A percentile compares a stretch with the other conserved stretches of the same genome.
Evolutionary conservation across 2,797 vertebrate genomes (phyloP).

Genomic region (Silurus aristotelis): DNA sequence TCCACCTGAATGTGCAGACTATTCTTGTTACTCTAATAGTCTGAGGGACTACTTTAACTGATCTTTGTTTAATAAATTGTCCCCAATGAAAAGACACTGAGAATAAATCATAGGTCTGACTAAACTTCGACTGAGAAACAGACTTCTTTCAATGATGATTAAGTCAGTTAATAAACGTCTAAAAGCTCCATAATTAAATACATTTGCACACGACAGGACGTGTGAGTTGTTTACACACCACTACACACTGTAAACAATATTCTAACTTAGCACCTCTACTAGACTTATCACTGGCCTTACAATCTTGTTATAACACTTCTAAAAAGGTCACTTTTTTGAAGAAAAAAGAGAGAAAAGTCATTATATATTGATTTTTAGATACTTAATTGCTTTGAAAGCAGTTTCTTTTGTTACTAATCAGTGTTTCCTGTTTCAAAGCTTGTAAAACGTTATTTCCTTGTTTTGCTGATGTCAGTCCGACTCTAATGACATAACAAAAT

Average conservation of each 20-base stretch:
- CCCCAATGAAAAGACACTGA: background rate
- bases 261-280: constrained; percentile 18
- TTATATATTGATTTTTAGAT: constrained; percentile 5
- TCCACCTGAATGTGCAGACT: background rate
- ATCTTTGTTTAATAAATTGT: background rate
- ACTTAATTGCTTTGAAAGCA: background rate
- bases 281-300: constrained; percentile 8
- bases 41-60: background rate
- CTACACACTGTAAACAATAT: constrained; percentile 18
- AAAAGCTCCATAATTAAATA: constrained; percentile 26
- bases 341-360: background rate
- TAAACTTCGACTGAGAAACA: constrained; percentile 1
- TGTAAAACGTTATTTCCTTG: background rate
- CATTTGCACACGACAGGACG: constrained; percentile 36
- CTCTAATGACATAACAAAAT: background rate
- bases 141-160: constrained; percentile 10
- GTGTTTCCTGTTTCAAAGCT: constrained; percentile 10
- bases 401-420: background rate
- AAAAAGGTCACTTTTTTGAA: background rate
- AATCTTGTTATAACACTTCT: constrained; percentile 29
- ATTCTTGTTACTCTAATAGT: background rate
- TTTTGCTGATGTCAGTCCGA: background rate
- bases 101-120: background rate
- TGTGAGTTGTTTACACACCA: constrained; percentile 18
- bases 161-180: constrained; percentile 18